Evolutionary conservation across 2,888 invertebrate species (phyloP).

Genomic region (Ophioninae sp.): DNA sequence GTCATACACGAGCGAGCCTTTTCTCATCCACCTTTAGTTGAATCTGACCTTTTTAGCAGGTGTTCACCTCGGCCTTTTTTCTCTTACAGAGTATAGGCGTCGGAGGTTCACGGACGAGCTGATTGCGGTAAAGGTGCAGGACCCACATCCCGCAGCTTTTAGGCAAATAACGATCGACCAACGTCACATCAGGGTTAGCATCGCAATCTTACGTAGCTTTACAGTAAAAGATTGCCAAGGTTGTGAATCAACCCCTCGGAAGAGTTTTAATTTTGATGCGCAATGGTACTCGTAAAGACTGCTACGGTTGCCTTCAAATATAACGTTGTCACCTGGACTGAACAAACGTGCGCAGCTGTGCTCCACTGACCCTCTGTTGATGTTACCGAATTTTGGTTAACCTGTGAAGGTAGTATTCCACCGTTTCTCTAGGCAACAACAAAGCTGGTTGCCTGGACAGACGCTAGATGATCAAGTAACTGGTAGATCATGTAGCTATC

Average conservation of each 20-base stretch:
- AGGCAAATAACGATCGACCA: not conserved
- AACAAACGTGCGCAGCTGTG: not conserved
- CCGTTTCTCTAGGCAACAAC: too few species aligned
- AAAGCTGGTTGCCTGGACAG: not conserved
- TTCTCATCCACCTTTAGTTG: slow-evolving; percentile 45
- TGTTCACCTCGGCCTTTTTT: slow-evolving; percentile 4
- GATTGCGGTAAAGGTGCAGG: not conserved
- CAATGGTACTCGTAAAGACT: not conserved
- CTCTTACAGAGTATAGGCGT: not conserved
- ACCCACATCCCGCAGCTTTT: slow-evolving; percentile 16
- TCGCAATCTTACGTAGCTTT: not conserved
- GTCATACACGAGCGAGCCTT: slow-evolving; percentile 50
- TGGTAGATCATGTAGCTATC: not conserved
- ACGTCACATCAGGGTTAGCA: not conserved
- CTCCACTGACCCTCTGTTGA: too few species aligned
- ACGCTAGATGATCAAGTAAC: not conserved
- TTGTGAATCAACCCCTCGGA: not conserved
- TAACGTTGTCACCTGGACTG: not conserved
- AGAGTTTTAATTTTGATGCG: not conserved
- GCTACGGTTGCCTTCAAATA: not conserved
- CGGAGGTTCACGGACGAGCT: not conserved
- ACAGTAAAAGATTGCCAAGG: not conserved
- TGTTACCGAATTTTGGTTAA: too few species aligned
- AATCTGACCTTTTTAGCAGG: slow-evolving; percentile 39
- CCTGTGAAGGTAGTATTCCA: too few species aligned